A percentile compares a stretch with the other conserved stretches of the same genome.
Evolutionary conservation across 2,113 vertebrate species (phyloP).

Genomic region (Cyanocitta stelleri): DNA sequence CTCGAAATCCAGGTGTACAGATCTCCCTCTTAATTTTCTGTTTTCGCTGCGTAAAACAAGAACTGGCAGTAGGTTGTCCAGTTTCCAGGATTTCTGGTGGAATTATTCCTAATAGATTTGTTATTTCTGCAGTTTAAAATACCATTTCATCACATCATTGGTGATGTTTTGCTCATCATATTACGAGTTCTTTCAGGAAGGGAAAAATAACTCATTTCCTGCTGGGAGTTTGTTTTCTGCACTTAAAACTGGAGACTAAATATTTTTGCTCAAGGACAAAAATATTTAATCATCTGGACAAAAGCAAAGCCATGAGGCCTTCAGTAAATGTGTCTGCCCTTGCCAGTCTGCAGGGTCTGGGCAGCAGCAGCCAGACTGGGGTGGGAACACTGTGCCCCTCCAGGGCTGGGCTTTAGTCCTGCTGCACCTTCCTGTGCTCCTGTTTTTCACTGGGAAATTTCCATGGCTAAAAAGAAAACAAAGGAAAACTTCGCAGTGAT

Average conservation of each 20-base stretch:
- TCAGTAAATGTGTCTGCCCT: background rate
- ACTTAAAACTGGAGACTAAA: background rate
- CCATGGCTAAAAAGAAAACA: background rate
- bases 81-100: slow-evolving; percentile 29
- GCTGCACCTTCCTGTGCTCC: background rate
- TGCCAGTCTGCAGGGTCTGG: background rate
- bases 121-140: background rate
- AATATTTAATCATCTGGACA: background rate
- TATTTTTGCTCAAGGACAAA: background rate
- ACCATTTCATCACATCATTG: background rate
- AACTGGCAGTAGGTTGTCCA: background rate
- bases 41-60: background rate
- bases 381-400: background rate
- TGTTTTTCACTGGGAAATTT: background rate
- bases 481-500: background rate
- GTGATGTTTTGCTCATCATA: background rate
- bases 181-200: background rate
- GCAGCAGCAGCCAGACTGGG: background rate
- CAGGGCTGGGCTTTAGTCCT: background rate
- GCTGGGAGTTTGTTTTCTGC: background rate
- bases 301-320: background rate
- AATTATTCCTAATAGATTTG: background rate
- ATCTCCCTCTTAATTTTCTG: background rate
- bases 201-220: slow-evolving; percentile 22
- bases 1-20: background rate